Base-by-base conservation (phyloP, 2,797 vertebrate species). In the Hylomyscus alleni region DNA sequence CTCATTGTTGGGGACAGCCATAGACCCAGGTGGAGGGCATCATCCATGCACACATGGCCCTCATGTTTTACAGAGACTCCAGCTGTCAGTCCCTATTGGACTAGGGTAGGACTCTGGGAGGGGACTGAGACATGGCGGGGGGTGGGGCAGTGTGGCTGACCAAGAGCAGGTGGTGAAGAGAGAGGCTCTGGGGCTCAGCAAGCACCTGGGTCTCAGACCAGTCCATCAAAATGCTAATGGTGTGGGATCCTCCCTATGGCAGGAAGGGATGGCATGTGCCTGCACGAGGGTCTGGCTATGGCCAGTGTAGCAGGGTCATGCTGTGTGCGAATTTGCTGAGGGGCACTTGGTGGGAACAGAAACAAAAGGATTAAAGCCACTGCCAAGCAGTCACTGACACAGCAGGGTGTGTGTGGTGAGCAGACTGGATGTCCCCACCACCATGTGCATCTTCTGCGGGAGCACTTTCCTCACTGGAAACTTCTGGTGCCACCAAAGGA, bases 181-280 rank as follows among this genome's bases (percentile, higher is more conserved):
- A 2, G 31, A 65, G 40, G 31, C 44, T 15, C 40, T 40, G 0
- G 0, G 31, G 65, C 4, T 17, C 2, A 1, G 78, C 22, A 17
- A 34, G 58, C 40, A 34, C 62, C 82, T n/a, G 20, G 26, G 31
- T 7, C 69, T 14, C 19, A 56, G 82, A 29, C n/a, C 54, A 3
- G 1, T 34, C 44, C 40, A 9, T 17, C 22, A 29, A 5, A 31
- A 1, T 0, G 2, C 31, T 1, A 5, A 8, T 50, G 54, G 19
- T 31, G 50, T 26, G 62, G 69, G 37, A 24, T 10, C 75, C 81
- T 20, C 0, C 4, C 78, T 40, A 37, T 0, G 13, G 88, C 60
- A 29, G 67, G 56, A 83, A 47, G 11, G 4, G 65, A 14, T 1
- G 13, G 20, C 20, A 65, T 1, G 34, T 4, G 37, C 4, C 22